These are phyloP conservation scores for Neosilurus hyrtlii DNA, from an alignment of 2,797 vertebrate species.

Conservation along the genomic window DNA sequence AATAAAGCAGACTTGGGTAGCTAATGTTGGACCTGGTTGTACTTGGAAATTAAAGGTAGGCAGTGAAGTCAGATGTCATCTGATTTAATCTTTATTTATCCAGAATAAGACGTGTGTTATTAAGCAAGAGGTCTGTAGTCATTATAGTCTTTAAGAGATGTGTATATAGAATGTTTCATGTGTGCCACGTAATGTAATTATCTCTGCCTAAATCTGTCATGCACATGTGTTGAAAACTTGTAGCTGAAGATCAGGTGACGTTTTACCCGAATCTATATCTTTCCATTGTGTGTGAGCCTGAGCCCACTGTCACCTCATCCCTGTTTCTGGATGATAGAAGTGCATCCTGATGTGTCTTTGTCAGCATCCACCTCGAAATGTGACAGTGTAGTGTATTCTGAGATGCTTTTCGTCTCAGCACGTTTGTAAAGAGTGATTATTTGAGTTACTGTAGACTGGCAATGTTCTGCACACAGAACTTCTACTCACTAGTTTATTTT, in stretches of 20 bases:
- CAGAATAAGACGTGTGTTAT: background rate
- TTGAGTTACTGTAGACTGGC: background rate
- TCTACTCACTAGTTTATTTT: background rate
- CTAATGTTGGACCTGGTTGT: background rate
- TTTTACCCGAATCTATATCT: background rate
- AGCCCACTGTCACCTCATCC: background rate
- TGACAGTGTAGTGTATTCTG: background rate
- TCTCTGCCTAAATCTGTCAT: background rate
- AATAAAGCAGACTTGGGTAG: background rate
- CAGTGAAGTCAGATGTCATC: background rate
- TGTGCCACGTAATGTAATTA: background rate
- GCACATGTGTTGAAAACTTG: background rate
- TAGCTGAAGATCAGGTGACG: background rate
- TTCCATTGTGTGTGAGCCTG: background rate
- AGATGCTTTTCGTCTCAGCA: background rate
- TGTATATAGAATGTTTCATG: background rate
- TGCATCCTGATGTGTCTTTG: background rate
- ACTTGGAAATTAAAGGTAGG: background rate
- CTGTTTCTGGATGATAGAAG: background rate
- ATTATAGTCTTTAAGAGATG: background rate
- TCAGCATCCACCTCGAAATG: background rate
- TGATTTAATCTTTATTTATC: background rate
- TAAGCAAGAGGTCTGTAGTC: background rate
- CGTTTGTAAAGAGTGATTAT: background rate
- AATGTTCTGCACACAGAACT: background rate